phyloP scores from a whole-genome alignment of 2,888 invertebrate species.

The Parthenolecanium corni region DNA sequence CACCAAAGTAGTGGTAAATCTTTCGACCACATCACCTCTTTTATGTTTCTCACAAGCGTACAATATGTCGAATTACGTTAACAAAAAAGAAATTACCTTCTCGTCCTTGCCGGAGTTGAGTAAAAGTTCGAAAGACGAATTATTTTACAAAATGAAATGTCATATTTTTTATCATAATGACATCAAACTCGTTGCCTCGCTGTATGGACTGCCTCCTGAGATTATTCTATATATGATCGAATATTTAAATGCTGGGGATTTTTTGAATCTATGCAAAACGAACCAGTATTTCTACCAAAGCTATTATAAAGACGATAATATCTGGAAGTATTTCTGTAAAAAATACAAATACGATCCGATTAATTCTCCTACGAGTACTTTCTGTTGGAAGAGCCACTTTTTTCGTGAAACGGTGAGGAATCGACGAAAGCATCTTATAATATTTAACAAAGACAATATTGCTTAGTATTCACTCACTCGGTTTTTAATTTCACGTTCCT shows the following conservation, averaged over 20 bases:
- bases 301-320: background rate
- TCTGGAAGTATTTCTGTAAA: constrained; percentile 10
- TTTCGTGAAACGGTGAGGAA: background rate
- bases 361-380: background rate
- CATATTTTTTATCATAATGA: background rate
- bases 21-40: background rate
- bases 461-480: too few species aligned
- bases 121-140: background rate
- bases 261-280: constrained; percentile 3
- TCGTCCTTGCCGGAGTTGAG: background rate
- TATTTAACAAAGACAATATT: background rate
- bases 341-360: background rate
- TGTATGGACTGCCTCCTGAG: constrained; percentile 8
- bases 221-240: background rate
- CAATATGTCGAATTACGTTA: background rate
- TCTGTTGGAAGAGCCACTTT: constrained; percentile 9
- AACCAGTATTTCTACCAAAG: background rate
- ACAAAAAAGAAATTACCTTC: background rate
- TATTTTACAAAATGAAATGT: constrained; percentile 11
- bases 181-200: background rate
- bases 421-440: background rate
- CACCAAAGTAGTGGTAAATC: background rate
- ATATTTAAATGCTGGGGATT: background rate
- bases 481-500: too few species aligned
- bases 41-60: constrained; percentile 4